Conservation (phyloP, 2,797 vertebrate genomes). For the Periophthalmus magnuspinnatus region DNA sequence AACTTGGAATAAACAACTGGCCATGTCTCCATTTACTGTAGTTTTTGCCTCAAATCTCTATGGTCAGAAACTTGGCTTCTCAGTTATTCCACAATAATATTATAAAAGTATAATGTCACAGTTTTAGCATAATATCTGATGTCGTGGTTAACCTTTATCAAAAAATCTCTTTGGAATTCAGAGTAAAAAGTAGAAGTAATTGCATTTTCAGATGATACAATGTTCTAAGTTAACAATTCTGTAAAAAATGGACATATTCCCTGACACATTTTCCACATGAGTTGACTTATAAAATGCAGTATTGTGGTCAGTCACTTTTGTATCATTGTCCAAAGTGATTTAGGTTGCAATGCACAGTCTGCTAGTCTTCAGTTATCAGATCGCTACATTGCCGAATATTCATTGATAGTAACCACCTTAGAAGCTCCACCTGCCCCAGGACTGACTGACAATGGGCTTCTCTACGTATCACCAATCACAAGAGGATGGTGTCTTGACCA, state of each 20-base stretch:
- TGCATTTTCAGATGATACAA: not conserved
- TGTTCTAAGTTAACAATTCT: not conserved
- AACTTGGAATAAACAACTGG: not conserved
- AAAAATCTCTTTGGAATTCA: not conserved
- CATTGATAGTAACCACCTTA: too few species aligned
- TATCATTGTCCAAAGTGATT: too few species aligned
- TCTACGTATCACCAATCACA: too few species aligned
- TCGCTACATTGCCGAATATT: too few species aligned
- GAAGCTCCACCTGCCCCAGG: too few species aligned
- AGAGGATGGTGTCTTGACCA: too few species aligned
- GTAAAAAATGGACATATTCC: not conserved
- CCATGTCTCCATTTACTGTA: not conserved
- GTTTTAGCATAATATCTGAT: not conserved
- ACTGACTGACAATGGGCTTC: too few species aligned
- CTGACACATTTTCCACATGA: too few species aligned
- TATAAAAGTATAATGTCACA: constrained; percentile 3
- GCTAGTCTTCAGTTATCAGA: too few species aligned
- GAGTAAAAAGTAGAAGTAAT: not conserved
- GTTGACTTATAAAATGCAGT: too few species aligned
- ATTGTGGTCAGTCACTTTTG: too few species aligned
- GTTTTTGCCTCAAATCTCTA: not conserved
- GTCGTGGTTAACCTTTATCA: not conserved
- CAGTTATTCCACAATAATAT: constrained; percentile 2
- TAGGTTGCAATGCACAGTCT: too few species aligned
- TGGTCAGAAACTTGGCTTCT: not conserved